Evolutionary conservation across 2,797 vertebrate genomes (phyloP), one percentile per base, ranked within the genome.

Genomic region (Podarcis lilfordi): DNA sequence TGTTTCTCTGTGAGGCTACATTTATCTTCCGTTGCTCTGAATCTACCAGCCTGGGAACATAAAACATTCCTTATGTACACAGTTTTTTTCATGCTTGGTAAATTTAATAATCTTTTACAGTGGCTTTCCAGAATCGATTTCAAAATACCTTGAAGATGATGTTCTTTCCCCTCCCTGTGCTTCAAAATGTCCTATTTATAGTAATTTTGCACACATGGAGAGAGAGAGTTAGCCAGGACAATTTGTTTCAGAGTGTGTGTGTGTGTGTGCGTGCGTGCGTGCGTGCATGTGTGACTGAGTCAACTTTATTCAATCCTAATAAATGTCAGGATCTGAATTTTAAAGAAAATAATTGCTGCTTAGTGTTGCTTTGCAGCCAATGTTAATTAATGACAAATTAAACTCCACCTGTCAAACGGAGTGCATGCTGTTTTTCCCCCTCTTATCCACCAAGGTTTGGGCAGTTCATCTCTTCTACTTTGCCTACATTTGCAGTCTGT

Each of bases 401-500:
- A 74, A 92, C 5, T 83, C 59, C 71, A 84, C 27, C 82, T 94
- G 84, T 93, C 89, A 71, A 82, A 84, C 74, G 55, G 50, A 32
- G 71, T 85, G 75, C 94, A 2, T 90, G 13, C 35, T 92, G 11
- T 66, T 91, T 89, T 89, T 80, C 59, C 27, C 29, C 29, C 71
- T 64, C 92, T 15, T 92, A 0, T 76, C 37, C 80, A 32, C 95
- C 21, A 96, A 99, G 99, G 95, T 99, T 99, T 89, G 99, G 99
- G 69, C 99, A 99, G 96, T 99, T 99, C 94, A 98, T 99, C 95
- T 98, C 99, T 86, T 99, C 99, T 37, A 99, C 99, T 86, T 97
- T 99, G 86, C 99, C 98, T 88, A 99, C 99, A 0, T 99, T 99
- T 89, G 99, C 98, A 0, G 98, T 99, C 88, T 99, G 98, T 96